Percentiles rank a stretch among this genome's conserved stretches.
phyloP scores from a whole-genome alignment of 2,888 invertebrate species.

The Drosophila tripunctata region DNA sequence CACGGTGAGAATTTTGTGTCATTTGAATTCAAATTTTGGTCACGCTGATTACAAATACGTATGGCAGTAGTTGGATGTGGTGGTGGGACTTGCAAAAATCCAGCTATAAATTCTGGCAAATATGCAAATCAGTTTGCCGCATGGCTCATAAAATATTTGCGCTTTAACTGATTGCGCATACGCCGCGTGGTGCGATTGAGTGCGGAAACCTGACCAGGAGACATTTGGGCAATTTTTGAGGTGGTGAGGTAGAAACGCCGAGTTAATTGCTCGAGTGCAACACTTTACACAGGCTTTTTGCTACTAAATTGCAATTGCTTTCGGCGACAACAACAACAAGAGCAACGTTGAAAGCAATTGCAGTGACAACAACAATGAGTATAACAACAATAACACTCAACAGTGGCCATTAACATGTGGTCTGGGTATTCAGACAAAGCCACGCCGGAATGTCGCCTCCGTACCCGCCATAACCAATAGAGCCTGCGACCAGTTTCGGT shows the following conservation, averaged over 20 bases:
- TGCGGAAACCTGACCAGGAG: slow-evolving; percentile 55
- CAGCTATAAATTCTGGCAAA: slow-evolving; percentile 56
- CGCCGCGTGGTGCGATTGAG: slow-evolving; percentile 44
- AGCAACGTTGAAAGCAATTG: slow-evolving; percentile 41
- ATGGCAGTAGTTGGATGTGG: slow-evolving; percentile 24
- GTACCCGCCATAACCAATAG: neutral
- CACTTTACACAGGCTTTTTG: slow-evolving; percentile 61
- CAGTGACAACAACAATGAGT: slow-evolving; percentile 27
- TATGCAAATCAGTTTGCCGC: slow-evolving; percentile 71
- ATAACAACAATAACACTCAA: slow-evolving; percentile 55
- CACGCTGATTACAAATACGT: slow-evolving; percentile 57
- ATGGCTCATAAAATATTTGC: slow-evolving; percentile 70
- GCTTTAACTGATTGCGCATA: slow-evolving; percentile 71
- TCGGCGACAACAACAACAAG: slow-evolving; percentile 50
- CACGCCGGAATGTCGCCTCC: slow-evolving; percentile 28
- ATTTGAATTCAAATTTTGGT: slow-evolving; percentile 54
- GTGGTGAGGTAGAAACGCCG: slow-evolving; percentile 7
- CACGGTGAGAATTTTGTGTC: slow-evolving; percentile 22
- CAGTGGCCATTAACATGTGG: slow-evolving; percentile 61
- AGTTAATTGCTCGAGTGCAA: slow-evolving; percentile 70
- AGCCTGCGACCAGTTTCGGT: slow-evolving; percentile 34
- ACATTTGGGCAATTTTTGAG: slow-evolving; percentile 39
- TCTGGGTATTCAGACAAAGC: slow-evolving; percentile 34
- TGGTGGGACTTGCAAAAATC: slow-evolving; percentile 9
- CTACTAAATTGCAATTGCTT: slow-evolving; percentile 73